These are phyloP conservation scores for Perca schrenkii DNA, from an alignment of 2,113 vertebrate species.

Conservation along the genomic window DNA sequence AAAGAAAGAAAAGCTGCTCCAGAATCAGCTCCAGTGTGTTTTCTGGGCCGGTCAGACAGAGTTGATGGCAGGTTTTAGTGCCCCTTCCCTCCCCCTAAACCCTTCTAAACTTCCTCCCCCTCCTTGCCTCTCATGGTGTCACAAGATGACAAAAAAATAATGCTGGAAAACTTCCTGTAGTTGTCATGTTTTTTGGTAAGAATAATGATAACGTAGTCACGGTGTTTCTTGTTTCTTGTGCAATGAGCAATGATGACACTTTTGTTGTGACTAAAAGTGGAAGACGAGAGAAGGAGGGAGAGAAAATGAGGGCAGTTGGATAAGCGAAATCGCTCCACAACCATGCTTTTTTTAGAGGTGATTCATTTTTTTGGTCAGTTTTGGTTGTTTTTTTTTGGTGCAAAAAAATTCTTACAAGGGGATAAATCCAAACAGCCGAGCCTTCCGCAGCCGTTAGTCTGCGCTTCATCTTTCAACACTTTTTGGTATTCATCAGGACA, in stretches of 20 bases:
- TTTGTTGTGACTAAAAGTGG: constrained; percentile 82
- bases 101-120: constrained; percentile 35
- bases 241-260: constrained; percentile 89
- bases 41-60: constrained; percentile 64
- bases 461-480: constrained; percentile 87
- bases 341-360: constrained; percentile 43
- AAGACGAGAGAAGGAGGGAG: constrained; percentile 66
- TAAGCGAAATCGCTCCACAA: constrained; percentile 80
- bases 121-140: constrained; percentile 76
- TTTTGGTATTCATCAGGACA: constrained; percentile 93
- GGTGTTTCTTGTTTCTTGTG: constrained; percentile 90
- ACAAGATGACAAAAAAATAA: constrained; percentile 82
- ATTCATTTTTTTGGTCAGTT: constrained; percentile 41
- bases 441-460: constrained; percentile 87
- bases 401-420: constrained; percentile 80
- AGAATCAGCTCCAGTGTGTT: constrained; percentile 25
- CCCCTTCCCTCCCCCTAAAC: not conserved
- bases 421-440: constrained; percentile 49
- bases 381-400: constrained; percentile 43
- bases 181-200: constrained; percentile 85
- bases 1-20: not conserved
- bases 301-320: constrained; percentile 40
- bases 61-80: constrained; percentile 80
- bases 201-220: constrained; percentile 85
- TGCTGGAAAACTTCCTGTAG: constrained; percentile 89